These are phyloP conservation scores for Philypnodon macrostomus DNA, from an alignment of 2,797 vertebrate genomes.

Conservation along the genomic window DNA sequence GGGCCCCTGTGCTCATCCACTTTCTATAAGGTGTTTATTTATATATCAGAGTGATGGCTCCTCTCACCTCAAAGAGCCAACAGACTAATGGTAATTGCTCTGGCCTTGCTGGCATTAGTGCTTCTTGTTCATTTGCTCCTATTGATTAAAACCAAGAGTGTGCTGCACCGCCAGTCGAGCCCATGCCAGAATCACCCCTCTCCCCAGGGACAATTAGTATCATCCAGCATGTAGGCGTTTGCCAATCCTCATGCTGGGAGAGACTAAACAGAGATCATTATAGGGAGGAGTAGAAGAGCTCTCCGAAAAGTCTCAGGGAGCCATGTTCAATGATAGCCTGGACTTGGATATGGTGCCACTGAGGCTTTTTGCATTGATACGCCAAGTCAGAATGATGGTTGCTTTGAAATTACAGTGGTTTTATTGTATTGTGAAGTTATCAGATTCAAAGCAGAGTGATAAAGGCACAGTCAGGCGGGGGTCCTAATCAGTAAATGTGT, in stretches of 20 bases:
- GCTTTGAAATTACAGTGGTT: conserved; percentile 6
- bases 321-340: conserved; percentile 41
- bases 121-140: conserved; percentile 70
- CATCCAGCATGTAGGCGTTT: conserved; percentile 57
- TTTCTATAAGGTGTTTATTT: conserved; percentile 42
- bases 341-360: conserved; percentile 14
- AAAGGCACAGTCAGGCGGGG: background rate
- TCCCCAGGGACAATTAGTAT: conserved; percentile 65
- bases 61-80: conserved; percentile 50
- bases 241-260: conserved; percentile 67
- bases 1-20: background rate
- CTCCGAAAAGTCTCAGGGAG: conserved; percentile 30
- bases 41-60: conserved; percentile 56
- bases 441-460: conserved; percentile 2
- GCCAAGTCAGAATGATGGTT: conserved; percentile 14
- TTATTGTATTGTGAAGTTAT: conserved; percentile 6
- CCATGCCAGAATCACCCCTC: conserved; percentile 51
- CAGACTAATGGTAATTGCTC: conserved; percentile 70
- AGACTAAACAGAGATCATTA: conserved; percentile 70
- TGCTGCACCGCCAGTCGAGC: conserved; percentile 49
- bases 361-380: conserved; percentile 8
- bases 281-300: conserved; percentile 32
- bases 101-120: conserved; percentile 62
- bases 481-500: conserved; percentile 16
- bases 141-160: conserved; percentile 71